Evolutionary conservation across 2,797 vertebrate genomes (phyloP).

Genomic region (Amniataba percoides): DNA sequence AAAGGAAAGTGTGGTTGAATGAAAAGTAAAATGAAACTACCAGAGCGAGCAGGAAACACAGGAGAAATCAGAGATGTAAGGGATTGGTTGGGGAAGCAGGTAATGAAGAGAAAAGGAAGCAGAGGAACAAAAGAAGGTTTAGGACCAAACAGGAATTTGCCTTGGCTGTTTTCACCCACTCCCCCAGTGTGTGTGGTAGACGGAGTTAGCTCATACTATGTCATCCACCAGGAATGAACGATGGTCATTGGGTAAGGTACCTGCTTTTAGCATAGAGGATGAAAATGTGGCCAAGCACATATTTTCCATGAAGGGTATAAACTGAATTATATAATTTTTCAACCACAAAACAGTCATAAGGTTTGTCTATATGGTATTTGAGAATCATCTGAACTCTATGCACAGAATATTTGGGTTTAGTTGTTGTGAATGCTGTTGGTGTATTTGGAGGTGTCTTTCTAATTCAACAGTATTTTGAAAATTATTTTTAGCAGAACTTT

Average conservation of each 20-base stretch:
- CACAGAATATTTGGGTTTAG: neutral
- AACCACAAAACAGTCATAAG: neutral
- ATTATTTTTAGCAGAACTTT: neutral
- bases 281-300: slow-evolving; percentile 41
- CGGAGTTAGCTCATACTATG: slow-evolving; percentile 62
- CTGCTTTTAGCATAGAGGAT: slow-evolving; percentile 43
- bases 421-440: neutral
- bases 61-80: slow-evolving; percentile 42
- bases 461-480: neutral
- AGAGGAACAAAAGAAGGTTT: slow-evolving; percentile 25
- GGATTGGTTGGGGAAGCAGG: slow-evolving; percentile 31
- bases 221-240: slow-evolving; percentile 66
- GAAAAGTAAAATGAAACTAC: slow-evolving; percentile 39
- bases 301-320: slow-evolving; percentile 47
- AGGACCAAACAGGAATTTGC: slow-evolving; percentile 40
- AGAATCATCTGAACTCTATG: neutral
- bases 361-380: slow-evolving; percentile 3
- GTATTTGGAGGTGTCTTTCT: neutral
- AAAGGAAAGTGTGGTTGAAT: neutral
- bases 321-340: slow-evolving; percentile 27
- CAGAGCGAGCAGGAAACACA: slow-evolving; percentile 33
- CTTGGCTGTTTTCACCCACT: slow-evolving; percentile 27
- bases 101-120: slow-evolving; percentile 41
- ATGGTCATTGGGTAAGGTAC: slow-evolving; percentile 53
- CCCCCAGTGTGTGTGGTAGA: slow-evolving; percentile 45